Percentiles rank a stretch among this genome's conserved stretches.
Conservation (phyloP, 1,140 invertebrate genomes). For the Geopemphigus sp. region DNA sequence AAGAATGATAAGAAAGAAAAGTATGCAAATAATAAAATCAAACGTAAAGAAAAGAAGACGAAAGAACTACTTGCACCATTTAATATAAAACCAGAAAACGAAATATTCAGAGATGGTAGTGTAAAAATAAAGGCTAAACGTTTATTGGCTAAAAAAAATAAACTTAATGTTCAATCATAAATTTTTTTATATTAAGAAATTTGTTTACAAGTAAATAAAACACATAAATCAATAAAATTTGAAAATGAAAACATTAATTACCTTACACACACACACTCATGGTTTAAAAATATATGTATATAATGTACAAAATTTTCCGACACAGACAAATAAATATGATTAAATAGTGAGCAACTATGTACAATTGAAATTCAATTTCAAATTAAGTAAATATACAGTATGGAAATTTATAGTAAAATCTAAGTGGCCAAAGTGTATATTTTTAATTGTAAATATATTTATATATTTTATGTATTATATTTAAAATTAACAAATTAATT, state of each 20-base stretch:
- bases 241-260: slow-evolving; percentile 44
- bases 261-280: slow-evolving; percentile 4
- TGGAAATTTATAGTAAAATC: too few species aligned
- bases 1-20: slow-evolving; percentile 70
- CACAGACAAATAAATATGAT: slow-evolving; percentile 26
- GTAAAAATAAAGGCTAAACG: slow-evolving; percentile 56
- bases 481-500: too few species aligned
- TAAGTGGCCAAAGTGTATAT: too few species aligned
- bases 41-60: slow-evolving; percentile 71
- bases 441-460: too few species aligned
- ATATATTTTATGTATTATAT: too few species aligned
- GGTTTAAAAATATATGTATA: neutral
- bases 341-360: slow-evolving; percentile 13
- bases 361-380: slow-evolving; percentile 9
- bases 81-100: slow-evolving; percentile 63
- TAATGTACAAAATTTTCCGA: slow-evolving; percentile 4
- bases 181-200: slow-evolving; percentile 6
- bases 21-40: slow-evolving; percentile 74
- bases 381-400: neutral
- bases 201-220: slow-evolving; percentile 25
- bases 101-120: slow-evolving; percentile 59
- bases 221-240: slow-evolving; percentile 43
- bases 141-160: neutral
- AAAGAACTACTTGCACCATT: slow-evolving; percentile 72
- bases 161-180: slow-evolving; percentile 15